Conservation (phyloP, 2,888 invertebrate species). For the Rhabditoides inermis region DNA sequence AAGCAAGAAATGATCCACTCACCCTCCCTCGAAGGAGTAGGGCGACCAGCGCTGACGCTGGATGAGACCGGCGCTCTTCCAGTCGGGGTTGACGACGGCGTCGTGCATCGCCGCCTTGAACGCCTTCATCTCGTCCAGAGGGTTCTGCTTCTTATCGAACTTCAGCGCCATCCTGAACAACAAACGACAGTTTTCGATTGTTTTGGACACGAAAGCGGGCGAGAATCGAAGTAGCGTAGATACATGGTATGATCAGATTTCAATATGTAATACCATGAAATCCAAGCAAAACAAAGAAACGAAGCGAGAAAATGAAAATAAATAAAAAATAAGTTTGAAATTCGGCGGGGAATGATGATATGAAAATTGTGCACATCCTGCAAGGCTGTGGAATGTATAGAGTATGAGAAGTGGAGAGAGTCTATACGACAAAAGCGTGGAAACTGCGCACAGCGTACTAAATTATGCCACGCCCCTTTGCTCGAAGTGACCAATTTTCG, state of each 20-base stretch:
- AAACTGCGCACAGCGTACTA: no score
- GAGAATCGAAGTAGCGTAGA: conserved; percentile 3
- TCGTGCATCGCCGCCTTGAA: conserved; percentile 28
- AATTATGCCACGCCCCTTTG: no score
- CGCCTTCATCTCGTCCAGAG: conserved; percentile 16
- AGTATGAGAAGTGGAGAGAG: no score
- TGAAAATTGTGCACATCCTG: no score
- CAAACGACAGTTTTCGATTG: neutral
- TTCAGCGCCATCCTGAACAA: neutral
- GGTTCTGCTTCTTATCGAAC: conserved; percentile 13
- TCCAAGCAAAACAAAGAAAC: neutral
- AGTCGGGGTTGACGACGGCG: conserved; percentile 38
- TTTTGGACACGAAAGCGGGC: neutral
- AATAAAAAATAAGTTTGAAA: conserved; percentile 4
- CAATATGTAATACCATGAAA: neutral
- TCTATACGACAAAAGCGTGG: no score
- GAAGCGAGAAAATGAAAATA: neutral
- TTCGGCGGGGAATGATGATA: conserved; percentile 10
- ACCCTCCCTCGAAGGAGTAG: conserved; percentile 49
- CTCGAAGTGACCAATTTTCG: no score
- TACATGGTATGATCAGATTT: neutral
- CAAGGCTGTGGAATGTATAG: no score
- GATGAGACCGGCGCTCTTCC: conserved; percentile 23
- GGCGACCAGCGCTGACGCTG: conserved; percentile 47
- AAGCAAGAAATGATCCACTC: conserved; percentile 3